Evolutionary conservation across 2,888 invertebrate genomes (phyloP), one percentile per base, ranked within the genome.

Genomic region (Xestia xanthographa): DNA sequence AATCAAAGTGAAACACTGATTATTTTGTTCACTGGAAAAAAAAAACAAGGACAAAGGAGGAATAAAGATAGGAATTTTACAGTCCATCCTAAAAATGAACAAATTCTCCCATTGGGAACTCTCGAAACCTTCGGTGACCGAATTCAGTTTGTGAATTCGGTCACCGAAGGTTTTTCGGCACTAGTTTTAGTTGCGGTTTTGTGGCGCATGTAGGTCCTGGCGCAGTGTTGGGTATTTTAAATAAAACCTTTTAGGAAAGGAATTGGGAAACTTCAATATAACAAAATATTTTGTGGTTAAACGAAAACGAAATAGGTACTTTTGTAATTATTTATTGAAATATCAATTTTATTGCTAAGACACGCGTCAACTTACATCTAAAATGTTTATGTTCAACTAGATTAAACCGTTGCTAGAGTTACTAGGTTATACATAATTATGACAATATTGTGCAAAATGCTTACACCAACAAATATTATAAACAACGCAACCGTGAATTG

Each of bases 61-160:
- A 66, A 82, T 56, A 67, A 72, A 72, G 26, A 68, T 60, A 75
- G 29, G 41, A 29, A 66, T 58, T 80, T 75, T 75, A 63, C n/a
- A 67, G 53, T 56, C 5, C 17, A 45, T 26, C 41, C 69, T 53
- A 63, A 62, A 83, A 83, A 72, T 72, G 72, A 29, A 72, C 41
- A 58, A 43, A 58, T 20, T 22, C 38, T 45, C 41, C 69, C 20
- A 48, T 26, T 22, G 53, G 62, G 50, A 65, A 79, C 66, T 58
- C 22, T 22, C 34, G 58, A 79, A 83, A 73, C 74, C n/a, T n/a
- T n/a, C n/a, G n/a, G n/a, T n/a, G n/a, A n/a, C n/a, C n/a, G n/a
- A n/a, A n/a, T n/a, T n/a, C n/a, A n/a, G n/a, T n/a, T n/a, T n/a
- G n/a, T 83, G 63, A 68, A 83, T 79, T 83, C 53, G 29, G 62